phyloP scores from a whole-genome alignment of 35 echinoderm and acorn worm genomes.

The Heliocidaris erythrogramma region DNA sequence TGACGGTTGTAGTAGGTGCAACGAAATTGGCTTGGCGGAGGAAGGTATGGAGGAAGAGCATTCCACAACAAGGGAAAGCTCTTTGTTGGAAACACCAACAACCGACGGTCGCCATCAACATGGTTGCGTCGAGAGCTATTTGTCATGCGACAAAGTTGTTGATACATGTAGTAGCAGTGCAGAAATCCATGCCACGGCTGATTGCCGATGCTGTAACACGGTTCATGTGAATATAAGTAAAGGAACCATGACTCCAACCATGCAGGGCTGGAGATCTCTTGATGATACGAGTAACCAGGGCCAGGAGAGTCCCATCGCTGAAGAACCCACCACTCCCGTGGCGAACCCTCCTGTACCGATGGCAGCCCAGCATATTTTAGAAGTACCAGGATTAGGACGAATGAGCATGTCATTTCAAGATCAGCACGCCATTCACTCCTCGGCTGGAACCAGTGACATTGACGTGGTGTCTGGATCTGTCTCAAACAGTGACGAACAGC shows the following conservation, averaged over 20 bases:
- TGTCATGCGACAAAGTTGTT: background rate
- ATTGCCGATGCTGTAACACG: background rate
- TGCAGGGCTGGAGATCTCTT: background rate
- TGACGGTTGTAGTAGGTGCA: background rate
- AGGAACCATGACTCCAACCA: constrained; percentile 29
- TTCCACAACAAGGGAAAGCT: background rate
- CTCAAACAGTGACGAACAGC: background rate
- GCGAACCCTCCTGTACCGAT: background rate
- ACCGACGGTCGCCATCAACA: background rate
- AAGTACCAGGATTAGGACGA: background rate
- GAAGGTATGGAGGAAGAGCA: background rate
- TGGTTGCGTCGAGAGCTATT: background rate
- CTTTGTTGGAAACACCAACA: background rate
- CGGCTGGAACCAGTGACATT: background rate
- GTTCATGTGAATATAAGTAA: background rate
- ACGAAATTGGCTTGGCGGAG: background rate
- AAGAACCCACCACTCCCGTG: background rate
- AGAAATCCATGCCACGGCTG: background rate
- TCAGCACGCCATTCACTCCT: background rate
- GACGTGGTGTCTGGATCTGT: background rate
- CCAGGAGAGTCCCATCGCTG: background rate
- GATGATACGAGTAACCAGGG: background rate
- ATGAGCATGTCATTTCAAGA: background rate
- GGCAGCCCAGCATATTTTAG: background rate
- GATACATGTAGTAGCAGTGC: background rate